phyloP scores from a whole-genome alignment of 2,888 invertebrate genomes.

The Drosophila flavopinicola region DNA sequence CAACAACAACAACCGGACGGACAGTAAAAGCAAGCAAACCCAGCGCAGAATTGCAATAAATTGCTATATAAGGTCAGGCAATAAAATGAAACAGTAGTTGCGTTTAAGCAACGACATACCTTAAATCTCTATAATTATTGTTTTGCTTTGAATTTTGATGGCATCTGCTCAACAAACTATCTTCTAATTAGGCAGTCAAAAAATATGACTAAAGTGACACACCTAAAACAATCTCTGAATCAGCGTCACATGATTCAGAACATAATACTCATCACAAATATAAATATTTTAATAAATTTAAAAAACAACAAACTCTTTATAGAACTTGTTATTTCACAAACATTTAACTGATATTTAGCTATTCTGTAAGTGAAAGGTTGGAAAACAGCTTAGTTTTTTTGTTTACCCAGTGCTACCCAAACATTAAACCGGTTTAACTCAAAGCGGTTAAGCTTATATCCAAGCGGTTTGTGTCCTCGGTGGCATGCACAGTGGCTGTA shows the following conservation, averaged over 20 bases:
- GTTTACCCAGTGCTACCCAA: not conserved
- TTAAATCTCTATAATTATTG: not conserved
- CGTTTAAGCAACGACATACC: not conserved
- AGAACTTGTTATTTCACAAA: not conserved
- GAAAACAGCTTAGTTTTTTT: not conserved
- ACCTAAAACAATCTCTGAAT: not conserved
- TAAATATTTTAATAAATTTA: not conserved
- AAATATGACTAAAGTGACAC: not conserved
- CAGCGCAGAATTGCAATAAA: slow-evolving; percentile 41
- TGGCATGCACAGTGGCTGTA: not conserved
- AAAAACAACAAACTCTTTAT: too few species aligned
- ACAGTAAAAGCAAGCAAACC: slow-evolving; percentile 24
- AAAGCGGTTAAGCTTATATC: too few species aligned
- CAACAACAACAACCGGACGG: slow-evolving; percentile 4
- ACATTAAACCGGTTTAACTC: slow-evolving; percentile 31
- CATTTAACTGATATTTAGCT: not conserved
- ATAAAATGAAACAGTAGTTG: slow-evolving; percentile 2
- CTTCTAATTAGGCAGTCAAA: slow-evolving; percentile 6
- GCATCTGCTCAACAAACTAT: not conserved
- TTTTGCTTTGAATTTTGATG: not conserved
- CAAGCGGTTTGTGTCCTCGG: slow-evolving; percentile 5
- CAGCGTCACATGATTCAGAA: slow-evolving; percentile 7
- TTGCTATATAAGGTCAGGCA: slow-evolving; percentile 24
- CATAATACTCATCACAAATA: not conserved
- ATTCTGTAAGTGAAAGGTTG: not conserved